Evolutionary conservation across 2,797 vertebrate genomes (phyloP).

Genomic region (Mormyrus hasselquistii): DNA sequence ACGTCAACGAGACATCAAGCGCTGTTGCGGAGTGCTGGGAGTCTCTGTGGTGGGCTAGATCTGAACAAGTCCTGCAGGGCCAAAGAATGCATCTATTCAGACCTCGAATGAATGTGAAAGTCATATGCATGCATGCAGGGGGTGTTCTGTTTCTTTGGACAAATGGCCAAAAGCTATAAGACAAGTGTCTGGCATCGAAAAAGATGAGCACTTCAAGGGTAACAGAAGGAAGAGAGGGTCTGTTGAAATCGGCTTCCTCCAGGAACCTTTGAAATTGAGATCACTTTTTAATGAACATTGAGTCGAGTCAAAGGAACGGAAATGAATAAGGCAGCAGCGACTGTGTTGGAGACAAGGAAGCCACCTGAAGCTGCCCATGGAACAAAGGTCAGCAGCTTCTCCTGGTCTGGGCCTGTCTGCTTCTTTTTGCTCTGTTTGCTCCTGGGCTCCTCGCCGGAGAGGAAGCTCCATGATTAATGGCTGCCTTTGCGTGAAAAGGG

Average conservation of each 20-base stretch:
- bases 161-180: constrained; percentile 12
- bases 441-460: background rate
- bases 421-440: background rate
- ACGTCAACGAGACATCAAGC: background rate
- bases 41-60: background rate
- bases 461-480: background rate
- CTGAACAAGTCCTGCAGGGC: background rate
- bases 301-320: background rate
- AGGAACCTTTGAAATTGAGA: constrained; percentile 47
- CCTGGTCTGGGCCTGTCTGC: background rate
- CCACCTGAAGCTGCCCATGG: background rate
- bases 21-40: background rate
- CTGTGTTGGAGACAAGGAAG: background rate
- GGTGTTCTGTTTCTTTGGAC: background rate
- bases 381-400: background rate
- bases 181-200: constrained; percentile 24
- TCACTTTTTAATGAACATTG: constrained; percentile 1
- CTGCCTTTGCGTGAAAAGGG: background rate
- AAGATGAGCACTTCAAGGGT: constrained; percentile 34
- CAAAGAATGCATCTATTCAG: background rate
- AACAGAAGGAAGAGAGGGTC: constrained; percentile 54
- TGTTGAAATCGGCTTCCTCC: constrained; percentile 59
- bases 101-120: background rate
- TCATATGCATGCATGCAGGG: background rate
- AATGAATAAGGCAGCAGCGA: background rate